phyloP scores from a whole-genome alignment of 2,797 vertebrate genomes.

The Mormyrops boulengeri region DNA sequence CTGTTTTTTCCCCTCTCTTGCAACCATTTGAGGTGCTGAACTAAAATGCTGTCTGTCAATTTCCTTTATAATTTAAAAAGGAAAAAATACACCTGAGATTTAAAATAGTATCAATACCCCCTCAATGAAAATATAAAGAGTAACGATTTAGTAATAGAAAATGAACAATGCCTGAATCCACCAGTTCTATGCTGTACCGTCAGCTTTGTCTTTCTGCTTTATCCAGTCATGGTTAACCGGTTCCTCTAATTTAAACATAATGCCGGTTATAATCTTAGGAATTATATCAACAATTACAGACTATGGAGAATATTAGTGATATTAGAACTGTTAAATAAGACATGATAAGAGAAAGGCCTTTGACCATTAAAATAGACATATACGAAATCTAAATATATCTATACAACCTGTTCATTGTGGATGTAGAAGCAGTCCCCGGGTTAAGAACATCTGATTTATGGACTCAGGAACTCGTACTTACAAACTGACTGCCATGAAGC shows the following conservation, averaged over 20 bases:
- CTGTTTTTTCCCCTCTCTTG: constrained; percentile 50
- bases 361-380: not conserved
- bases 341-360: not conserved
- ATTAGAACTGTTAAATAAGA: not conserved
- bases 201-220: not conserved
- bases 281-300: not conserved
- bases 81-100: constrained; percentile 39
- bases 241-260: constrained; percentile 11
- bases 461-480: not conserved
- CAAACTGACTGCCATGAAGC: not conserved
- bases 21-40: constrained; percentile 73
- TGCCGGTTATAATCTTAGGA: not conserved
- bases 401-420: not conserved
- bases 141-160: constrained; percentile 25
- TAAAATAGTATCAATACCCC: constrained; percentile 32
- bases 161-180: constrained; percentile 34
- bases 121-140: constrained; percentile 28
- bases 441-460: not conserved
- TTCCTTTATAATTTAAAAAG: constrained; percentile 62
- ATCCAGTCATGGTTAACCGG: constrained; percentile 18
- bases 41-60: constrained; percentile 70
- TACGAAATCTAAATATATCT: not conserved
- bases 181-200: constrained; percentile 26
- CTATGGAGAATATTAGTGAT: not conserved
- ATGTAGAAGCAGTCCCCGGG: not conserved